Evolutionary conservation across 1,140 invertebrate genomes (phyloP), one percentile per base, ranked within the genome.

Genomic region (Medauroidea extradentata): DNA sequence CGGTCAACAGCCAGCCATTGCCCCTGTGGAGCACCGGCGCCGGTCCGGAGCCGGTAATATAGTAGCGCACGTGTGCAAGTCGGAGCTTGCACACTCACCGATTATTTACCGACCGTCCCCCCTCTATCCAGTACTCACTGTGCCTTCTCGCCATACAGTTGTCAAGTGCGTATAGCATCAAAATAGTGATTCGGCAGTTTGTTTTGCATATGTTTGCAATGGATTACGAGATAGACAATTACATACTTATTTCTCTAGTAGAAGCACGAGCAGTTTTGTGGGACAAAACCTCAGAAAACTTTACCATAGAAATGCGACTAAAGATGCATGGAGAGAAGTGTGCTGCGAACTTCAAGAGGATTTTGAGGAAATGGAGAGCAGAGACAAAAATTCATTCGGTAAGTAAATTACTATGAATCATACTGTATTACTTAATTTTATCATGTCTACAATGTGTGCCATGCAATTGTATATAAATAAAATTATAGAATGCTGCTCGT

Each of bases 321-420:
- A 29, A 53, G 59, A 59, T 53, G 51, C 51, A 27, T 62, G 60
- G 60, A 18, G 29, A 29, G 27, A 60, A 46, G 57, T 62, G 34
- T 57, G 50, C 29, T 16, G 43, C n/a, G 38, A 25, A 29, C 29
- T 59, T 14, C 46, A 44, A n/a, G 24, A 38, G 16, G 56, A 59
- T 27, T 61, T 61, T 59, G 34, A 60, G 48, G 42, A 60, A 38
- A 41, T 53, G 48, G 44, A 59, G 23, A 57, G 58, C 41, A 59
- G 42, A 58, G 55, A 59, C 27, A 59, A 62, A 59, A 62, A 60
- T 43, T 43, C 24, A 24, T 62, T 59, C 46, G 60, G 60, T 62
- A 34, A 34, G 29, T 34, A 34, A 11, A 7, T 7, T 34, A 34
- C 29, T 34, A 34, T 34, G 11, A 34, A 11, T 34, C 29, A 34